phyloP scores from a whole-genome alignment of 2,888 invertebrate species.

The Hydrotaea cyrtoneurina region DNA sequence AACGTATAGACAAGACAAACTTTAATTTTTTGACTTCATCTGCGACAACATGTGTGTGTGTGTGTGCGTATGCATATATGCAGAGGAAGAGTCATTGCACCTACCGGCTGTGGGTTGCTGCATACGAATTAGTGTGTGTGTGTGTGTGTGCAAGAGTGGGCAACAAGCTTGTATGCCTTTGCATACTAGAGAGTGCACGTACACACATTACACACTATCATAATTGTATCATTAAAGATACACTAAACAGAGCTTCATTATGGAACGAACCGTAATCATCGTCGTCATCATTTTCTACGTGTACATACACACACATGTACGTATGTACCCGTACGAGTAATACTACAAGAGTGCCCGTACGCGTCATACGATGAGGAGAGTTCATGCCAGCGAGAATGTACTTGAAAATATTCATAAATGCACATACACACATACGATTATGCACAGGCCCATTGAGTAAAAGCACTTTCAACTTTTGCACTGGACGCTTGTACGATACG shows the following conservation, averaged over 20 bases:
- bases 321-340: neutral
- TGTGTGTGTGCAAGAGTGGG: slow-evolving; percentile 13
- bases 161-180: slow-evolving; percentile 41
- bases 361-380: neutral
- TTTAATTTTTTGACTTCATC: slow-evolving; percentile 28
- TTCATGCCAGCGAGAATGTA: slow-evolving; percentile 37
- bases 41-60: slow-evolving; percentile 24
- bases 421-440: neutral
- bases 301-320: neutral
- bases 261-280: slow-evolving; percentile 58
- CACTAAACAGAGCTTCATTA: slow-evolving; percentile 49
- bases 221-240: slow-evolving; percentile 58
- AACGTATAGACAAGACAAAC: slow-evolving; percentile 35
- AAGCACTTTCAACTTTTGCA: slow-evolving; percentile 50
- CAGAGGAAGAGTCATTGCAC: slow-evolving; percentile 62
- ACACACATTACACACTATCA: slow-evolving; percentile 23
- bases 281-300: slow-evolving; percentile 37
- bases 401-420: slow-evolving; percentile 55
- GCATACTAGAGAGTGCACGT: slow-evolving; percentile 21
- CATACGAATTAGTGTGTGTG: slow-evolving; percentile 35
- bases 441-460: slow-evolving; percentile 41
- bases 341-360: neutral
- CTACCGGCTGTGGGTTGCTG: slow-evolving; percentile 42
- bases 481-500: slow-evolving; percentile 48
- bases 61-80: neutral